These are phyloP conservation scores for Allenopithecus nigroviridis DNA, from an alignment of 2,797 vertebrate genomes.

Conservation along the genomic window DNA sequence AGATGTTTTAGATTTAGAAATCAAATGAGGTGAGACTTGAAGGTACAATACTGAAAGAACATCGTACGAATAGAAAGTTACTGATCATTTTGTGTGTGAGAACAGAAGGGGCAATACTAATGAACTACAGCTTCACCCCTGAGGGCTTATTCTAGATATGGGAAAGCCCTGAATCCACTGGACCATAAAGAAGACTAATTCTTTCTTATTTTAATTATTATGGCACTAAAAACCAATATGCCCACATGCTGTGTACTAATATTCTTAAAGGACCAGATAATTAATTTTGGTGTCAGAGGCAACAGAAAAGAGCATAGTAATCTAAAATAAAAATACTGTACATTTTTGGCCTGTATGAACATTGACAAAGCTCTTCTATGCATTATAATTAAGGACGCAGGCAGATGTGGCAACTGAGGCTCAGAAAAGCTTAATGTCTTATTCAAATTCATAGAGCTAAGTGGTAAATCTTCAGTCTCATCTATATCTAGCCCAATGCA, in stretches of 20 bases:
- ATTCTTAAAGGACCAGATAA: slow-evolving; percentile 21
- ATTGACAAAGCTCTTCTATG: not conserved
- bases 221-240: not conserved
- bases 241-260: not conserved
- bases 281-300: slow-evolving; percentile 48
- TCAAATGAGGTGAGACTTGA: not conserved
- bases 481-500: not conserved
- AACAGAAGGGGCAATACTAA: not conserved
- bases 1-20: not conserved
- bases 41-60: slow-evolving; percentile 1
- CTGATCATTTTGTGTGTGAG: not conserved
- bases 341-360: not conserved
- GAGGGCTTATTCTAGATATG: not conserved
- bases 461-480: not conserved
- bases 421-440: not conserved
- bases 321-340: not conserved
- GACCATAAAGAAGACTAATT: not conserved
- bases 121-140: not conserved
- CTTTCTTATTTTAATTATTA: slow-evolving; percentile 30
- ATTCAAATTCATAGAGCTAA: not conserved
- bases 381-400: not conserved
- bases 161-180: not conserved
- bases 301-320: slow-evolving; percentile 34
- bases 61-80: not conserved
- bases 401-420: not conserved